phyloP scores from a whole-genome alignment of 2,113 vertebrate species.

The Epinephelus moara region DNA sequence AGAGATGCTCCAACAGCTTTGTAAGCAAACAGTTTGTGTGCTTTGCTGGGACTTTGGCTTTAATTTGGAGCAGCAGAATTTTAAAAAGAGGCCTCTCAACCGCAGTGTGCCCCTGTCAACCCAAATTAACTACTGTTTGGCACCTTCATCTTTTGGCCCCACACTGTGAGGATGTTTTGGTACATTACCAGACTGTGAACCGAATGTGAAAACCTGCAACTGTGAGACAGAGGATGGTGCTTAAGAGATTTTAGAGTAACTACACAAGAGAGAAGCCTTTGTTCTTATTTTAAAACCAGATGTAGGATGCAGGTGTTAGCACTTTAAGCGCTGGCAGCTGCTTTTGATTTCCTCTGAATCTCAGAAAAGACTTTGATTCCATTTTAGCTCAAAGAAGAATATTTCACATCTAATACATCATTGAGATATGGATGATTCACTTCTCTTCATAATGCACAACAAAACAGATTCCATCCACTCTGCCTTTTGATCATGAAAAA shows the following conservation, averaged over 20 bases:
- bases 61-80: constrained; percentile 59
- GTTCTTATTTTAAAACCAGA: constrained; percentile 61
- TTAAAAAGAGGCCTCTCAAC: constrained; percentile 27
- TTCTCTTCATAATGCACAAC: not conserved
- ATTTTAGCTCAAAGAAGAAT: constrained; percentile 59
- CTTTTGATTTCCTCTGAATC: constrained; percentile 63
- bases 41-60: constrained; percentile 56
- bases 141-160: constrained; percentile 44
- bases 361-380: constrained; percentile 53
- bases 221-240: constrained; percentile 4
- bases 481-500: constrained; percentile 15
- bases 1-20: constrained; percentile 47
- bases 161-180: constrained; percentile 43
- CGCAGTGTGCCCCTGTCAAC: constrained; percentile 12
- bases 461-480: not conserved
- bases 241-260: constrained; percentile 26
- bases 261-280: constrained; percentile 49
- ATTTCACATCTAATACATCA: constrained; percentile 40
- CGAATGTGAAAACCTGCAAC: constrained; percentile 35
- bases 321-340: constrained; percentile 42
- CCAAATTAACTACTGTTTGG: constrained; percentile 48
- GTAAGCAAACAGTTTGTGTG: constrained; percentile 61
- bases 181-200: constrained; percentile 30
- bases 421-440: constrained; percentile 29
- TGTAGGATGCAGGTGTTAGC: constrained; percentile 35